phyloP scores from a whole-genome alignment of 2,888 invertebrate species.

The Drosophila affinis region DNA sequence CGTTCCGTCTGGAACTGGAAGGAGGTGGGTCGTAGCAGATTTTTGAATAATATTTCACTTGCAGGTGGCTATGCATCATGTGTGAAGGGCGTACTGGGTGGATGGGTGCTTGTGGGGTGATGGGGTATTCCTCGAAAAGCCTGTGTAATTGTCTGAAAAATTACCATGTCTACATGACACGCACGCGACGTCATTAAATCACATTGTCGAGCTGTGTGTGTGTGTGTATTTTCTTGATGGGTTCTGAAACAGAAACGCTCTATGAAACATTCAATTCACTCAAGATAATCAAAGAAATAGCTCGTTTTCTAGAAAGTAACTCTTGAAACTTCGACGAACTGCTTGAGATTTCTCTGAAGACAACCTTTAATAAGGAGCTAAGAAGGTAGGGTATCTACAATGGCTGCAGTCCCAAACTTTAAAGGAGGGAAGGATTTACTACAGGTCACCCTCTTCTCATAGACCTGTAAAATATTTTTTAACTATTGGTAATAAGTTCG shows the following conservation, averaged over 20 bases:
- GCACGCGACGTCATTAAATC: conserved; percentile 68
- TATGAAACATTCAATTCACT: neutral
- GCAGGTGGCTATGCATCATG: conserved; percentile 70
- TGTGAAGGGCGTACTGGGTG: conserved; percentile 32
- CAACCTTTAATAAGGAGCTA: too few species aligned
- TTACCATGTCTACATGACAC: conserved; percentile 76
- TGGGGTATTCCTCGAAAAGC: conserved; percentile 11
- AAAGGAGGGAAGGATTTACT: too few species aligned
- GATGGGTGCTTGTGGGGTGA: neutral
- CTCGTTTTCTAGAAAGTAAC: neutral
- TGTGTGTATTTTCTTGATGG: conserved; percentile 3
- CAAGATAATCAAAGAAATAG: neutral
- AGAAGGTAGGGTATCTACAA: too few species aligned
- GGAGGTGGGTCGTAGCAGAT: conserved; percentile 60
- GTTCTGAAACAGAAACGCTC: neutral
- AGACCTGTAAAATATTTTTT: too few species aligned
- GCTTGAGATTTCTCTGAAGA: too few species aligned
- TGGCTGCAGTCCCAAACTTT: too few species aligned
- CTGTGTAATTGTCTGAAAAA: conserved; percentile 74
- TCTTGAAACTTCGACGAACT: neutral
- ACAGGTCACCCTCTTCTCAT: too few species aligned
- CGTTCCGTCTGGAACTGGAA: neutral
- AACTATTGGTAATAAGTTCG: too few species aligned
- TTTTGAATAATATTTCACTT: conserved; percentile 78
- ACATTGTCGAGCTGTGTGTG: conserved; percentile 53